These are phyloP conservation scores for Lamprotornis superbus DNA, from an alignment of 2,113 vertebrate species.

Conservation along the genomic window DNA sequence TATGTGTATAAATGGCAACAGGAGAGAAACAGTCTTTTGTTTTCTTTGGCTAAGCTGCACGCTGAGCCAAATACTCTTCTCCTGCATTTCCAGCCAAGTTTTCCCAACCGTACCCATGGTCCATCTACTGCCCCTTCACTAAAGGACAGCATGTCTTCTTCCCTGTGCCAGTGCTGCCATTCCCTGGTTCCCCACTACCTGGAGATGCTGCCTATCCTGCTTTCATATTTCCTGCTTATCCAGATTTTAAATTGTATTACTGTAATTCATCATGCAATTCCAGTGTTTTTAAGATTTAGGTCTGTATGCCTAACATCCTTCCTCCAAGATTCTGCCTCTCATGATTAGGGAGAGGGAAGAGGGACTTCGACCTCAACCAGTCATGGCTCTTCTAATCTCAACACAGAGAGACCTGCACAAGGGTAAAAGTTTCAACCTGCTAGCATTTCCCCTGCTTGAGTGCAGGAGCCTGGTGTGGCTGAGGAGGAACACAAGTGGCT, in stretches of 20 bases:
- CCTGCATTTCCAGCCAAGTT: background rate
- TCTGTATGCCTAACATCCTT: background rate
- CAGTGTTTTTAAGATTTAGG: background rate
- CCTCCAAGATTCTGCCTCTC: background rate
- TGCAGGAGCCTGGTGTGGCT: background rate
- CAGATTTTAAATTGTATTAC: background rate
- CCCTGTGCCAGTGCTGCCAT: background rate
- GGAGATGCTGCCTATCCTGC: background rate
- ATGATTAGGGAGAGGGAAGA: background rate
- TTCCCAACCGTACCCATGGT: background rate
- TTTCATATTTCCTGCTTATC: background rate
- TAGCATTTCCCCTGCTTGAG: background rate
- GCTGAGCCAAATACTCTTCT: background rate
- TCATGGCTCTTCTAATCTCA: background rate
- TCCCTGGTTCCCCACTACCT: background rate
- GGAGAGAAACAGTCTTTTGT: background rate
- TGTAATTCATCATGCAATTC: background rate
- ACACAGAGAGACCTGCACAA: background rate
- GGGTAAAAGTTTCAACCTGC: background rate
- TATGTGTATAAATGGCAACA: background rate
- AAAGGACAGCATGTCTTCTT: background rate
- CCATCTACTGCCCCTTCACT: background rate
- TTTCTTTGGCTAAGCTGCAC: background rate
- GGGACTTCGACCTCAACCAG: accelerated
- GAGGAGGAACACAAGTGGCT: background rate